Evolutionary conservation across 2,888 invertebrate genomes (phyloP), one percentile per base, ranked within the genome.

Genomic region (Baronia brevicornis): DNA sequence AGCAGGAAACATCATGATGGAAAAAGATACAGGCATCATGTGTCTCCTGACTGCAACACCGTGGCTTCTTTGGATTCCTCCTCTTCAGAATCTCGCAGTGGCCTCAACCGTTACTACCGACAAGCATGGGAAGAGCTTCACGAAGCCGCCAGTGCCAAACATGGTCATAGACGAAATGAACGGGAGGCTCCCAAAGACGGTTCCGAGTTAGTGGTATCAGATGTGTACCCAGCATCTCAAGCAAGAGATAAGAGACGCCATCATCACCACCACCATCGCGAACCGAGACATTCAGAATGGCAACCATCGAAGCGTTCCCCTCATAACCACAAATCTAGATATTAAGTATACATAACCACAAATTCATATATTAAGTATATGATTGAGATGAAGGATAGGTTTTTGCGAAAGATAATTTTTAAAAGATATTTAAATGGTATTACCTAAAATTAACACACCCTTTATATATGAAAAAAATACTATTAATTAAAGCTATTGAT

Each of bases 121-220:
- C 93, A 95, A 68, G 96, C 96, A 2, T 96, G 96, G 96, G 95
- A 96, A 66, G 95, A 95, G 66, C 86, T 96, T 2, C 94, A 94
- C 65, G 94, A 94, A 65, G 90, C 92, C 3, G 89, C 93, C 2
- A 89, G 89, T 1, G 62, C 90, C 80, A 54, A 92, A 17, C 84
- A 67, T 33, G 58, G 52, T 21, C 64, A 64, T 30, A 53, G 71
- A 29, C 50, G 71, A 13, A 72, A 68, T 43, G 87, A 84, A 38
- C 63, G 87, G 10, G 87, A 82, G 44, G 87, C 88, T 1, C 84
- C 89, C 44, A 86, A 89, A 19, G 93, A 93, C 55, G 91, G 91
- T 24, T 91, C 91, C 1, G 94, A 94, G 64, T 80, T 93, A 54
- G 91, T 92, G 22, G 90, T 91, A 6, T 89, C 90, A 6, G 92